These are phyloP conservation scores for Phoenicopterus ruber DNA, from an alignment of 2,113 vertebrate species.

Conservation along the genomic window DNA sequence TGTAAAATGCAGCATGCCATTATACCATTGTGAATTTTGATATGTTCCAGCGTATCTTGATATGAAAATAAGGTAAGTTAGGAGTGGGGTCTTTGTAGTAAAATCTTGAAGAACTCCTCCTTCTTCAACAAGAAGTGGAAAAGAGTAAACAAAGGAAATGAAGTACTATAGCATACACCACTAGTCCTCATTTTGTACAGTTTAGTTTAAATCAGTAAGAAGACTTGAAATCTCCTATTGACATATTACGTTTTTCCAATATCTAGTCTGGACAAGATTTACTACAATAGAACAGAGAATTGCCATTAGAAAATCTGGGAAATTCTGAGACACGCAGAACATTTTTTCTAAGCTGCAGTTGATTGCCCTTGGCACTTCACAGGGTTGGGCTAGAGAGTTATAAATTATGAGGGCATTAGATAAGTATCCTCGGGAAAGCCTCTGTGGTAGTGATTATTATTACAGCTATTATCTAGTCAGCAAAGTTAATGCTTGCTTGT, in stretches of 20 bases:
- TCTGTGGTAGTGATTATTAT: constrained; percentile 48
- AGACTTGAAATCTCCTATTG: background rate
- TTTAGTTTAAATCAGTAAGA: background rate
- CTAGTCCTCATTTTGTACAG: background rate
- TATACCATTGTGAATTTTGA: background rate
- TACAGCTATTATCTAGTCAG: constrained; percentile 61
- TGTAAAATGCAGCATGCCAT: background rate
- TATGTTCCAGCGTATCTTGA: background rate
- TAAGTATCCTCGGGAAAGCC: constrained; percentile 51
- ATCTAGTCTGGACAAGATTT: background rate
- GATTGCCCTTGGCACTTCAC: constrained; percentile 28
- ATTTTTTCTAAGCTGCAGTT: background rate
- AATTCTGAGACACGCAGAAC: background rate
- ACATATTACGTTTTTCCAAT: background rate
- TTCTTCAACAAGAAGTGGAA: background rate
- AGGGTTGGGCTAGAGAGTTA: constrained; percentile 10
- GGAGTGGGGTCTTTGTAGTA: background rate
- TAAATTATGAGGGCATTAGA: constrained; percentile 32
- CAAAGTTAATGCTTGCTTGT: constrained; percentile 53
- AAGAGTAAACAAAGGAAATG: background rate
- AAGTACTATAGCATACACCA: background rate
- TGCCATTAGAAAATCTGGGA: background rate
- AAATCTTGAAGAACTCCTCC: background rate
- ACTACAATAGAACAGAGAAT: background rate
- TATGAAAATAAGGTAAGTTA: background rate